Evolutionary conservation across 2,888 invertebrate genomes (phyloP).

Genomic region (Drosophila buzzatii): DNA sequence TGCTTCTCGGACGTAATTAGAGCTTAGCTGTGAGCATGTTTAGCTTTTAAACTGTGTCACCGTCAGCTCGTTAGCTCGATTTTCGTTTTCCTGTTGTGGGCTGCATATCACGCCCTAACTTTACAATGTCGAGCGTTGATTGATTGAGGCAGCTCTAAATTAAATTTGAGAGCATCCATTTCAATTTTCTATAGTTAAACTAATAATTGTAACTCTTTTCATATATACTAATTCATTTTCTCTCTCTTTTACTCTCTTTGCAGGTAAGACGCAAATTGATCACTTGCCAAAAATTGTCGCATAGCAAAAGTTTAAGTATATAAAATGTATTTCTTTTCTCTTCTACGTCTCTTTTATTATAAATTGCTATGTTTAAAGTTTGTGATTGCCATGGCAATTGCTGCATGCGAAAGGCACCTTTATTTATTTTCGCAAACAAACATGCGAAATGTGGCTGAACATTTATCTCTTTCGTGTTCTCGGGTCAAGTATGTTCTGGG

Average conservation of each 20-base stretch:
- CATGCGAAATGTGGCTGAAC: slow-evolving; percentile 12
- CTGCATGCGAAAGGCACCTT: not conserved
- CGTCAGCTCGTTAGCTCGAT: slow-evolving; percentile 38
- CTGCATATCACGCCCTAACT: slow-evolving; percentile 5
- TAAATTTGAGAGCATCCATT: slow-evolving; percentile 15
- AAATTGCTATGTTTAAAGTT: slow-evolving; percentile 1
- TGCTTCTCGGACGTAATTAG: slow-evolving; percentile 69
- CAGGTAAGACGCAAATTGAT: no score
- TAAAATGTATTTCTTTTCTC: not conserved
- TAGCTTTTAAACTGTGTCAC: slow-evolving; percentile 57
- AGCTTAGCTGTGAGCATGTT: slow-evolving; percentile 58
- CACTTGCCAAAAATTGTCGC: not conserved
- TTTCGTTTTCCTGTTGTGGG: slow-evolving; percentile 12
- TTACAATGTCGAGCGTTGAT: slow-evolving; percentile 42
- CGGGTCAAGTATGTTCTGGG: slow-evolving; percentile 23
- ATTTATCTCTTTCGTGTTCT: slow-evolving; percentile 13
- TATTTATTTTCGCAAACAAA: slow-evolving; percentile 28
- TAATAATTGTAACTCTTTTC: slow-evolving; percentile 5
- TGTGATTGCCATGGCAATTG: slow-evolving; percentile 16
- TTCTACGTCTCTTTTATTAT: not conserved
- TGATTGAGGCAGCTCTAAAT: slow-evolving; percentile 41
- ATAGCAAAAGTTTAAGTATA: not conserved
- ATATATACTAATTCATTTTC: slow-evolving; percentile 24
- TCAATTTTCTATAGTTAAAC: slow-evolving; percentile 9
- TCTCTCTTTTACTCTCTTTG: slow-evolving; percentile 29